Percentiles rank a stretch among this genome's conserved stretches.
Conservation (phyloP, 2,888 invertebrate genomes). For the Tridacna crocea region DNA sequence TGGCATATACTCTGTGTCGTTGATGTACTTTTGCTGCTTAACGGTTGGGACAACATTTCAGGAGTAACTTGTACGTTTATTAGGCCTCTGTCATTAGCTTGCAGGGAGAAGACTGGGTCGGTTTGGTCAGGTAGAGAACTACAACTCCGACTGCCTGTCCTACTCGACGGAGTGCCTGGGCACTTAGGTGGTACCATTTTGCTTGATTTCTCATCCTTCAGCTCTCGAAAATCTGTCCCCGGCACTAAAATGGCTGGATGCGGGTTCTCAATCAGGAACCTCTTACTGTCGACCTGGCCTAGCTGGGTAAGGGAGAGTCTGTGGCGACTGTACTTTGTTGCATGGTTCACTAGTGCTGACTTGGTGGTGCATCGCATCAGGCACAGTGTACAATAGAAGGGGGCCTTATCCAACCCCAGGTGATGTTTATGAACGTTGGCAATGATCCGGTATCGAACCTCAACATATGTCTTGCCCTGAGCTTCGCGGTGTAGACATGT, state of each 20-base stretch:
- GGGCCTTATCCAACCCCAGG: background rate
- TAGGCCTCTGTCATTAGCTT: background rate
- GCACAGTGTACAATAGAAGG: slow-evolving; percentile 3
- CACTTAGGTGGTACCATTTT: background rate
- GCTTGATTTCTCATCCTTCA: background rate
- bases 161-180: background rate
- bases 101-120: background rate
- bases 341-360: background rate
- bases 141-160: background rate
- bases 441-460: background rate
- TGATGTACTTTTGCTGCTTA: background rate
- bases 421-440: no score
- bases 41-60: background rate
- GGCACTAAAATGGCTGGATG: background rate
- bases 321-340: background rate
- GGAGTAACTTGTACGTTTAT: background rate
- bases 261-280: background rate
- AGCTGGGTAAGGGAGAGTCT: background rate
- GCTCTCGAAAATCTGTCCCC: background rate
- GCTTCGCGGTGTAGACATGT: background rate
- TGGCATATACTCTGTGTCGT: no score
- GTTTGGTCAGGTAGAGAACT: no score
- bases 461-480: background rate
- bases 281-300: background rate
- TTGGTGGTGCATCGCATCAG: slow-evolving; percentile 5